Percentiles rank a stretch among this genome's conserved stretches.
Evolutionary conservation across 2,113 vertebrate genomes (phyloP).

Genomic region (Dinomys branickii): DNA sequence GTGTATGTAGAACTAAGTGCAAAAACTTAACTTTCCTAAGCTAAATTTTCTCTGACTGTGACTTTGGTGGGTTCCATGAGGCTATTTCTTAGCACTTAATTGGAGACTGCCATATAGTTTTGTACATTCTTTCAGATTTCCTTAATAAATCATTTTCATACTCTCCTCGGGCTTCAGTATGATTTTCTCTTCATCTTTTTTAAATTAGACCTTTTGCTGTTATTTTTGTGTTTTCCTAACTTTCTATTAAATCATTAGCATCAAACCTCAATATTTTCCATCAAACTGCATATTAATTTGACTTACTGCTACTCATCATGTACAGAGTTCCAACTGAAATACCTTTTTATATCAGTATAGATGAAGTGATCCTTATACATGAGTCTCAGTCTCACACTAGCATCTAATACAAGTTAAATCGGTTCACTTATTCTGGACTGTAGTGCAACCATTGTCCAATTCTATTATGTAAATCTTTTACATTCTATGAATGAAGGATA

Average conservation of each 20-base stretch:
- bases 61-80: neutral
- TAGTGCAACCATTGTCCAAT: neutral
- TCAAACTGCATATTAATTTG: neutral
- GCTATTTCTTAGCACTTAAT: neutral
- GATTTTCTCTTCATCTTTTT: neutral
- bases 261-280: neutral
- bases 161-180: neutral
- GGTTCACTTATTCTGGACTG: neutral
- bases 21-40: neutral
- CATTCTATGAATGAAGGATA: neutral
- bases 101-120: neutral
- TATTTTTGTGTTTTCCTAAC: neutral
- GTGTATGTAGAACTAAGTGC: neutral
- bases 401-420: neutral
- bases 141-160: constrained; percentile 1
- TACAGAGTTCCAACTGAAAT: neutral
- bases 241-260: neutral
- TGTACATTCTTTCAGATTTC: neutral
- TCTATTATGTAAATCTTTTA: neutral
- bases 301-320: neutral
- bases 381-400: neutral
- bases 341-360: neutral
- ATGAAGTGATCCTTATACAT: neutral
- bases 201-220: neutral
- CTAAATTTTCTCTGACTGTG: neutral